Percentiles rank a stretch among this genome's conserved stretches.
These are phyloP conservation scores for Chloroclysta siterata DNA, from an alignment of 2,888 invertebrate genomes.

Conservation along the genomic window DNA sequence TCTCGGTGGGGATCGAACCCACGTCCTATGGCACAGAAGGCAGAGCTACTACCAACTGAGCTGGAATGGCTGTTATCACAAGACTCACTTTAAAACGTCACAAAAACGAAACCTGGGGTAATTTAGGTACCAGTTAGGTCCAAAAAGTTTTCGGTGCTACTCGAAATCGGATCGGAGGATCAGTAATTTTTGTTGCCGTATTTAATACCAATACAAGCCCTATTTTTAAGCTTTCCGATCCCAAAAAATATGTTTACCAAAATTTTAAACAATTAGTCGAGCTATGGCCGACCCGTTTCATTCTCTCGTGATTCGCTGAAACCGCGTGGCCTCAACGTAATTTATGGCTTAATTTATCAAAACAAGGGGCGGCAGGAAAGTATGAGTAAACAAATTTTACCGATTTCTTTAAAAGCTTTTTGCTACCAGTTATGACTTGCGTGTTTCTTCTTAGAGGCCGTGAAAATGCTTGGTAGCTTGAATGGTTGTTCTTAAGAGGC, in stretches of 20 bases:
- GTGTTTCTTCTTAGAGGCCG: slow-evolving; percentile 1
- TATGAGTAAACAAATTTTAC: slow-evolving; percentile 51
- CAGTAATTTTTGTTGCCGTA: too few relatives aligned
- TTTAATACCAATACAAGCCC: too few relatives aligned
- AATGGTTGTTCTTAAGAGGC: not conserved
- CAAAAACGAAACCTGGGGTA: too few relatives aligned
- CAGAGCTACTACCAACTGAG: too few relatives aligned
- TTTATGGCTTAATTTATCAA: slow-evolving; percentile 72
- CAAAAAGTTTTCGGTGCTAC: too few relatives aligned
- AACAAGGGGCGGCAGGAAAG: slow-evolving; percentile 42
- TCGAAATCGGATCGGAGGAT: too few relatives aligned
- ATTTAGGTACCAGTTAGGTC: too few relatives aligned
- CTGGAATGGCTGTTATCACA: too few relatives aligned
- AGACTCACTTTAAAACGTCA: too few relatives aligned
- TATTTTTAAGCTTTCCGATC: not conserved
- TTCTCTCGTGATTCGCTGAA: slow-evolving; percentile 59
- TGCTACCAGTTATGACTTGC: slow-evolving; percentile 12
- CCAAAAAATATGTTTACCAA: slow-evolving; percentile 23
- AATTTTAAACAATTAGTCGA: slow-evolving; percentile 40
- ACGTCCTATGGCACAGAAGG: too few relatives aligned
- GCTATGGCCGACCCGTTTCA: slow-evolving; percentile 45
- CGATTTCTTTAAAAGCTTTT: slow-evolving; percentile 43
- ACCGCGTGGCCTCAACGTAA: slow-evolving; percentile 52
- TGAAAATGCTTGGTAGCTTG: not conserved
- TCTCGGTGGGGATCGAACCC: too few relatives aligned